Base-by-base conservation (phyloP, 1,140 invertebrate species). In the Lucilia sericata region DNA sequence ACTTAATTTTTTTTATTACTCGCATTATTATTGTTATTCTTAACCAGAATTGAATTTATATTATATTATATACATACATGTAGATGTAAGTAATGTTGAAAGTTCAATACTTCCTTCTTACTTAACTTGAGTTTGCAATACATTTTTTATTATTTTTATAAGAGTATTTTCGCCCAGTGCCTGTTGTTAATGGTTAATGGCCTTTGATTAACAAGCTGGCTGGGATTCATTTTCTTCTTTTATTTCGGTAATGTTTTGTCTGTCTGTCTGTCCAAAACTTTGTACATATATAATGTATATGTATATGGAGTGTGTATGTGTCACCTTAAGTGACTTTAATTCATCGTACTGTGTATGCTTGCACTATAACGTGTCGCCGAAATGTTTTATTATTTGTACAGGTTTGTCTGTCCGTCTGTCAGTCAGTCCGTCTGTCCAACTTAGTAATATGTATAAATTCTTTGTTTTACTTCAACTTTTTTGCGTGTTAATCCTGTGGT, bases 121-220 rank as follows among this genome's bases (percentile, higher is more conserved):
- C 65, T 70, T 70, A 70, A 19, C 65, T 70, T 42, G 1, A 55
- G 17, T 55, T 17, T 55, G 51, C 5, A 55, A 55, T 17, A 55
- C 12, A 55, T 42, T 42, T 42, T 42, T 42, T 42, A 8, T 42
- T 42, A 8, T 42, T 42, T 42, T 42, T 42, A 42, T 42, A 8
- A 55, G 25, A 30, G 25, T 30, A 30, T 30, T 13, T 55, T n/a
- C 12, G 51, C 51, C 12, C 51, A 17, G 51, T 17, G 51, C 74
- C 3, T 75, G 74, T 78, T 49, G 76, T 80, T 80, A 80, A 80
- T 80, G 76, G 76, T 80, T 80, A 80, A 80, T 80, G 76, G 76
- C 76, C 76, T 80, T 80, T 80, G 76, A 80, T 80, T 80, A 80
- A 47, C 76, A 21, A 25, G 65, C n/a, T 70, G 65, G 65, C 19